These are phyloP conservation scores for Heliconius sara DNA, from an alignment of 2,888 invertebrate genomes.

Conservation along the genomic window DNA sequence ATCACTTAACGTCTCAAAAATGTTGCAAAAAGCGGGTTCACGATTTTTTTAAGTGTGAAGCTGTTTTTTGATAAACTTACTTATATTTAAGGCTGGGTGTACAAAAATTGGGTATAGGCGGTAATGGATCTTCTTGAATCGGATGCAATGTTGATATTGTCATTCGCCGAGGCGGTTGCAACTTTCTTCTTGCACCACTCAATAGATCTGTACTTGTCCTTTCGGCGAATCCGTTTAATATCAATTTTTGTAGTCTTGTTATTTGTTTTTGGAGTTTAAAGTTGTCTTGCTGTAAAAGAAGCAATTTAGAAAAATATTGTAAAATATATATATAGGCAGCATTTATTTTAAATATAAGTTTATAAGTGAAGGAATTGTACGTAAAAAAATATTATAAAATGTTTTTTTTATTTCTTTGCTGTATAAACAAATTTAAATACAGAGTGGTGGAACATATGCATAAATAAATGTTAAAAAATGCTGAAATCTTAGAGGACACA, in stretches of 20 bases:
- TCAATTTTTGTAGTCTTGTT: slow-evolving; percentile 63
- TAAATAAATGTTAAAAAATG: too few species aligned
- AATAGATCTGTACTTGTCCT: slow-evolving; percentile 57
- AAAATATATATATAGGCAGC: neutral
- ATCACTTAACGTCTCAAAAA: too few species aligned
- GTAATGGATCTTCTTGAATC: slow-evolving; percentile 56
- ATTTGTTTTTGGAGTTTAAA: slow-evolving; percentile 67
- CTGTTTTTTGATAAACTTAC: slow-evolving; percentile 56
- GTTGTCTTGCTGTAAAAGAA: slow-evolving; percentile 68
- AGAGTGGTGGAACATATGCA: too few species aligned
- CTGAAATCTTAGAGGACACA: too few species aligned
- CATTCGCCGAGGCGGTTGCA: slow-evolving; percentile 61
- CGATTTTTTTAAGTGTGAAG: neutral
- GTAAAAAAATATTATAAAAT: too few species aligned
- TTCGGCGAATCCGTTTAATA: slow-evolving; percentile 69
- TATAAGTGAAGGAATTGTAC: too few species aligned
- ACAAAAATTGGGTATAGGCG: slow-evolving; percentile 62
- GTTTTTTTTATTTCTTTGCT: too few species aligned
- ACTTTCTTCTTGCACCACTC: slow-evolving; percentile 60
- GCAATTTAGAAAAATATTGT: neutral
- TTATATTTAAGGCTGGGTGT: slow-evolving; percentile 76
- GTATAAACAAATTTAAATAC: too few species aligned
- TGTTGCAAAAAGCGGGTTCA: too few species aligned
- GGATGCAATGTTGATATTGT: slow-evolving; percentile 69
- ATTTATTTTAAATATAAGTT: too few species aligned